A percentile compares a stretch with the other conserved stretches of the same genome.
These are phyloP conservation scores for Drosophila sordidula DNA, from an alignment of 2,888 invertebrate species.

Conservation along the genomic window DNA sequence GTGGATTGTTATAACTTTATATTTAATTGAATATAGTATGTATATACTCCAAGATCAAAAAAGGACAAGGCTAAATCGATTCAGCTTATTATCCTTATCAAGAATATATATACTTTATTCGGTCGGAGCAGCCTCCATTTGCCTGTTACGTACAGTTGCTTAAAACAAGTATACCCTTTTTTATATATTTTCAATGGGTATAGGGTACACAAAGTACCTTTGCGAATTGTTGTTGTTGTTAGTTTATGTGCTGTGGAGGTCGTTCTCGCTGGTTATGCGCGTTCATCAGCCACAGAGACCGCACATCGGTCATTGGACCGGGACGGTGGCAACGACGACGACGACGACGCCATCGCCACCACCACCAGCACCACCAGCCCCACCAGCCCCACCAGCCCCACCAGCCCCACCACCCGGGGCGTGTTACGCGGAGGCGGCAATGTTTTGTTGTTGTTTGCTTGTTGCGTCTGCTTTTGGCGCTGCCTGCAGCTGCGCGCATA, in stretches of 20 bases:
- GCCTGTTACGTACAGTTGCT: too few relatives aligned
- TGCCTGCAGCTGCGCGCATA: slow-evolving; percentile 55
- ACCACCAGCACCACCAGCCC: slow-evolving; percentile 16
- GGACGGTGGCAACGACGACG: slow-evolving; percentile 43
- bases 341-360: slow-evolving; percentile 20
- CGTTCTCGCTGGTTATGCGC: slow-evolving; percentile 73
- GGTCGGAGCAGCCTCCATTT: too few relatives aligned
- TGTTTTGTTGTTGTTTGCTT: slow-evolving; percentile 19
- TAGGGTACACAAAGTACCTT: slow-evolving; percentile 30
- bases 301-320: slow-evolving; percentile 78
- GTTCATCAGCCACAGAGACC: slow-evolving; percentile 48
- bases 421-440: slow-evolving; percentile 65
- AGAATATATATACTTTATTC: too few relatives aligned
- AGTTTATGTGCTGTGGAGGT: slow-evolving; percentile 70
- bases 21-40: too few relatives aligned
- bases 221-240: slow-evolving; percentile 44
- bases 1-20: too few relatives aligned
- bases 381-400: slow-evolving; percentile 5
- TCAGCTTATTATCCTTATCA: too few relatives aligned
- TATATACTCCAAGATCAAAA: too few relatives aligned
- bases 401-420: slow-evolving; percentile 58
- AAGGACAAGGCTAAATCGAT: too few relatives aligned
- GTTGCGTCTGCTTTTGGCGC: slow-evolving; percentile 44
- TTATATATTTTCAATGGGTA: background rate
- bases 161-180: too few relatives aligned